Percentiles rank a stretch among this genome's conserved stretches.
These are phyloP conservation scores for Drosophila tripunctata DNA, from an alignment of 2,888 invertebrate species.

Conservation along the genomic window DNA sequence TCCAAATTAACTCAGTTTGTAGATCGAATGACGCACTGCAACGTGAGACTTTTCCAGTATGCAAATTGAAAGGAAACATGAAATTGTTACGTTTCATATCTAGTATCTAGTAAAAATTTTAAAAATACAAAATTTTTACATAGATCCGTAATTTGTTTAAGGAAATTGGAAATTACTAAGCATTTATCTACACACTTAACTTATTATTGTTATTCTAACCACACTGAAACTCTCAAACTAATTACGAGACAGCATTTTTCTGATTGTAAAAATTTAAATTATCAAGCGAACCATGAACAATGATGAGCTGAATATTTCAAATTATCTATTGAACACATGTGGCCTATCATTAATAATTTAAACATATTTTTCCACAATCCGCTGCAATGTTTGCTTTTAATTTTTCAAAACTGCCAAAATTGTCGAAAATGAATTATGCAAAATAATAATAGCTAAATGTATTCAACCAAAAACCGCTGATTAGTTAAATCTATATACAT, in stretches of 20 bases:
- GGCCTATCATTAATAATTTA: background rate
- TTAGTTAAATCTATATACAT: constrained; percentile 1
- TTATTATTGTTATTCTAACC: no score
- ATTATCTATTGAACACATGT: background rate
- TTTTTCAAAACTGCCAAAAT: constrained; percentile 5
- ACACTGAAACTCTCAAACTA: no score
- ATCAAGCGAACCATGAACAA: background rate
- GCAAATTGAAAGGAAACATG: no score
- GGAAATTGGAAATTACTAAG: no score
- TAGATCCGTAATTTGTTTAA: no score
- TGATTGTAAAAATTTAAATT: no score
- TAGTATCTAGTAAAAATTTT: no score
- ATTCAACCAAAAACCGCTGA: constrained; percentile 19
- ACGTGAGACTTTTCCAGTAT: background rate
- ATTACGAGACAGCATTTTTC: no score
- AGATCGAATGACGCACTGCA: background rate
- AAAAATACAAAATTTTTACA: no score
- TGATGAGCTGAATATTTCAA: background rate
- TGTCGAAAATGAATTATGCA: constrained; percentile 33
- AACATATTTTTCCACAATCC: background rate
- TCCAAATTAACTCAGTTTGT: background rate
- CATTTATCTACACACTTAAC: no score
- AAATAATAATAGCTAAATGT: constrained; percentile 40
- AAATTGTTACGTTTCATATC: no score
- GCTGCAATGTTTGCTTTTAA: constrained; percentile 4